phyloP scores from a whole-genome alignment of 2,888 invertebrate species.

The Drosophila imparisetae region DNA sequence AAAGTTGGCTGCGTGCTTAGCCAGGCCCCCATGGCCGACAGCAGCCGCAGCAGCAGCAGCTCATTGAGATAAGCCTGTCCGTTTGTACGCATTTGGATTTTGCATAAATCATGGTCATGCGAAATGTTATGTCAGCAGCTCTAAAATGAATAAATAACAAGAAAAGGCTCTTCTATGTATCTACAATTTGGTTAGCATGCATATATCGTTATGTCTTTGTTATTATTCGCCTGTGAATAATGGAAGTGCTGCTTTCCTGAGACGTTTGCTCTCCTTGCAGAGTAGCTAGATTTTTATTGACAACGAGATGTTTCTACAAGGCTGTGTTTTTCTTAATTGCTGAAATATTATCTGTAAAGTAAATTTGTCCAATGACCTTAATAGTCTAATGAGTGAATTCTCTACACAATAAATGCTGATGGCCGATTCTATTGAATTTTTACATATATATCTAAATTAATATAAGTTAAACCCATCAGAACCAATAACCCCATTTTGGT shows the following conservation, averaged over 20 bases:
- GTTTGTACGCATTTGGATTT: conserved; percentile 72
- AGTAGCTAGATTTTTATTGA: background rate
- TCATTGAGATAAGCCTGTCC: conserved; percentile 78
- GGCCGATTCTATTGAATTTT: background rate
- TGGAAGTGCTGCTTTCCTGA: conserved; percentile 1
- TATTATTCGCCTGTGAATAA: conserved; percentile 14
- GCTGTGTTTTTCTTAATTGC: background rate
- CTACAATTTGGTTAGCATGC: conserved; percentile 14
- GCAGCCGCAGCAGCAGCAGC: conserved; percentile 59
- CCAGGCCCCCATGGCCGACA: conserved; percentile 46
- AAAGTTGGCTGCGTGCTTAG: conserved; percentile 48
- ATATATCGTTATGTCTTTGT: conserved; percentile 19
- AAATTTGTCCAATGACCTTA: background rate
- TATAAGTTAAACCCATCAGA: too few relatives aligned
- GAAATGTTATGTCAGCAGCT: conserved; percentile 78
- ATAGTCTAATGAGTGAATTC: background rate
- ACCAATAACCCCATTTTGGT: background rate
- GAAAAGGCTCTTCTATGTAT: conserved; percentile 40
- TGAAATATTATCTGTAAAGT: background rate
- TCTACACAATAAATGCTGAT: background rate
- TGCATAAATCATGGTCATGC: conserved; percentile 76
- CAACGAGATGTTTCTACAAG: background rate
- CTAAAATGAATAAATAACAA: conserved; percentile 44
- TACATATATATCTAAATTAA: background rate
- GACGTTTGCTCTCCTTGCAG: background rate